These are phyloP conservation scores for Gobionotothen gibberifrons DNA, from an alignment of 2,797 vertebrate species.

Conservation along the genomic window DNA sequence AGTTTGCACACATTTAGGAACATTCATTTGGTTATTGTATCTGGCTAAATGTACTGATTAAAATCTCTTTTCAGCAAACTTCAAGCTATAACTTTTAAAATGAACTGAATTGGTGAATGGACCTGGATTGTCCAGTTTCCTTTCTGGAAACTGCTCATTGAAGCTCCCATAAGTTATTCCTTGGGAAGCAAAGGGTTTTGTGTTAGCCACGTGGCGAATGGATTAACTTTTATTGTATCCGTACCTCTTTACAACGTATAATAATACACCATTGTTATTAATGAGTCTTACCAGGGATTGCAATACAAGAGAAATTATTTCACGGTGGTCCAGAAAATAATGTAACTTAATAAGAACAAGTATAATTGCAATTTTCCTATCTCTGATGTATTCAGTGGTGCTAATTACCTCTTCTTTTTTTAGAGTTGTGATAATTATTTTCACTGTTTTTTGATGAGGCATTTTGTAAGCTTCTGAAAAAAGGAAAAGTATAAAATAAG, in stretches of 20 bases:
- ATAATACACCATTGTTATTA: conserved; percentile 55
- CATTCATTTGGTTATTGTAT: background rate
- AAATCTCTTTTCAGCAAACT: background rate
- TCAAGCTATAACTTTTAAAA: background rate
- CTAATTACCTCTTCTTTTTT: conserved; percentile 76
- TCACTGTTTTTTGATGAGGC: conserved; percentile 52
- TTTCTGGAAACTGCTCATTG: conserved; percentile 12
- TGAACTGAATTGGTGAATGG: conserved; percentile 8
- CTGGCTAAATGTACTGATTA: too few relatives aligned
- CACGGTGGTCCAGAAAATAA: conserved; percentile 76
- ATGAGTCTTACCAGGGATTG: conserved; percentile 48
- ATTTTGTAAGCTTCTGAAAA: conserved; percentile 45
- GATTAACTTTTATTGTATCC: conserved; percentile 31
- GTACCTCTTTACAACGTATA: conserved; percentile 29
- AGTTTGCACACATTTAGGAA: too few relatives aligned
- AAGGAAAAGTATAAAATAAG: conserved; percentile 36
- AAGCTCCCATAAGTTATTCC: background rate
- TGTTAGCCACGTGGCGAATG: conserved; percentile 19
- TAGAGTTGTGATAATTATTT: conserved; percentile 74
- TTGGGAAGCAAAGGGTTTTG: background rate
- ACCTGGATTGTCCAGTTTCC: conserved; percentile 10
- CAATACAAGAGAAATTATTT: conserved; percentile 65
- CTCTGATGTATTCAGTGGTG: conserved; percentile 78
- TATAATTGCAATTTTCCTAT: conserved; percentile 77
- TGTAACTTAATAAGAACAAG: conserved; percentile 77